phyloP scores from a whole-genome alignment of 2,797 vertebrate genomes.

The Anniella stebbinsi region DNA sequence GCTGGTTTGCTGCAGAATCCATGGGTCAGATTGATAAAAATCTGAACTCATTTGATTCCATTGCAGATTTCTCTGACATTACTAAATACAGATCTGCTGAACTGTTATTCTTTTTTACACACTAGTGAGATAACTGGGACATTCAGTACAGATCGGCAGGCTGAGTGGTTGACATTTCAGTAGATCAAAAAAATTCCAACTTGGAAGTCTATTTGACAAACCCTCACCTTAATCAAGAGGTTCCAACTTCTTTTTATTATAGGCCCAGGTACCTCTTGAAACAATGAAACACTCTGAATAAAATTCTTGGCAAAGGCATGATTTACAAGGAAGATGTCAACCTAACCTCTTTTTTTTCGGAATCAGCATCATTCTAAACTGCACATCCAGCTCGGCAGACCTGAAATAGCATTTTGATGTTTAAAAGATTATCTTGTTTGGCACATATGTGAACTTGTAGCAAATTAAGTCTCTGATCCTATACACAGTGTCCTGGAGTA shows the following conservation, averaged over 20 bases:
- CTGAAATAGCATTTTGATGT: background rate
- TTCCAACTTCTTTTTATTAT: constrained; percentile 38
- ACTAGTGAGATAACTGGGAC: constrained; percentile 40
- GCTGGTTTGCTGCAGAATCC: no score
- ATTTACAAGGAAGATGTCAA: background rate
- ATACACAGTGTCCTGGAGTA: no score
- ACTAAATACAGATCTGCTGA: background rate
- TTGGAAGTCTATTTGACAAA: constrained; percentile 41
- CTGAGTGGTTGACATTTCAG: constrained; percentile 24
- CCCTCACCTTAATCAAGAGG: constrained; percentile 34
- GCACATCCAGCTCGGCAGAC: background rate
- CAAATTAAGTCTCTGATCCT: background rate
- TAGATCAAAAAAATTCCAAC: constrained; percentile 34
- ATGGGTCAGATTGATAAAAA: no score
- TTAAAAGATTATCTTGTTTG: background rate
- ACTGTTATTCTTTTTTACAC: constrained; percentile 36
- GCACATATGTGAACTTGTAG: no score
- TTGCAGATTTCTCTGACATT: no score
- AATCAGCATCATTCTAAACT: background rate
- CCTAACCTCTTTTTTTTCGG: constrained; percentile 26
- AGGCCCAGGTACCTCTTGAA: constrained; percentile 35
- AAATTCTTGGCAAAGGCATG: constrained; percentile 39
- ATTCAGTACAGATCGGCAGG: constrained; percentile 7
- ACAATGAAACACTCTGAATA: constrained; percentile 36
- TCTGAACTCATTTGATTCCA: no score